Evolutionary conservation across 2,888 invertebrate species (phyloP).

Genomic region (Drosophila hamatofila): DNA sequence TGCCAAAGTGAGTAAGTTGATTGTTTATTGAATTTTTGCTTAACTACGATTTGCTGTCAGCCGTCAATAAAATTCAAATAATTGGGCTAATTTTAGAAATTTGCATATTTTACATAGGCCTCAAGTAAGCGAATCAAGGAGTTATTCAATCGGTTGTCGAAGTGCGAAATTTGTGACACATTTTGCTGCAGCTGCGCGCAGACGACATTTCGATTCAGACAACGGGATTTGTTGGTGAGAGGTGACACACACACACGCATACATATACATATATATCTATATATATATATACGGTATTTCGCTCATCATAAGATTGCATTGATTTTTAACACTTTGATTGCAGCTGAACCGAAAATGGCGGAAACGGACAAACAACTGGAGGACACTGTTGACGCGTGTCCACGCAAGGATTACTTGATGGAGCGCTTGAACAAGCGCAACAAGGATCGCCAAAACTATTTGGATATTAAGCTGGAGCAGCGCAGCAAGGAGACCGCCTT

Average conservation of each 20-base stretch:
- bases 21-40: conserved; percentile 37
- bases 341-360: conserved; percentile 55
- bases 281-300: background rate
- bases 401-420: conserved; percentile 81
- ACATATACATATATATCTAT: background rate
- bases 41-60: background rate
- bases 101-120: conserved; percentile 24
- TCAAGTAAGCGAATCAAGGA: background rate
- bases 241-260: conserved; percentile 6
- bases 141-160: background rate
- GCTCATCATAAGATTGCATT: conserved; percentile 39
- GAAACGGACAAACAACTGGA: conserved; percentile 30
- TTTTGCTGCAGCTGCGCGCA: conserved; percentile 64
- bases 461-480: conserved; percentile 83
- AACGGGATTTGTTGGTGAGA: conserved; percentile 16
- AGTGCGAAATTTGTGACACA: background rate
- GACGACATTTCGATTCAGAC: conserved; percentile 8
- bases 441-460: conserved; percentile 84
- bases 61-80: background rate
- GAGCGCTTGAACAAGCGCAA: conserved; percentile 84
- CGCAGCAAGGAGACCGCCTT: conserved; percentile 80
- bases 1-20: conserved; percentile 26
- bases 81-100: background rate
- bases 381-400: conserved; percentile 39
- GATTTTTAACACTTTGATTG: conserved; percentile 67